Evolutionary conservation across 2,888 invertebrate genomes (phyloP).

Genomic region (Netelia melanura): DNA sequence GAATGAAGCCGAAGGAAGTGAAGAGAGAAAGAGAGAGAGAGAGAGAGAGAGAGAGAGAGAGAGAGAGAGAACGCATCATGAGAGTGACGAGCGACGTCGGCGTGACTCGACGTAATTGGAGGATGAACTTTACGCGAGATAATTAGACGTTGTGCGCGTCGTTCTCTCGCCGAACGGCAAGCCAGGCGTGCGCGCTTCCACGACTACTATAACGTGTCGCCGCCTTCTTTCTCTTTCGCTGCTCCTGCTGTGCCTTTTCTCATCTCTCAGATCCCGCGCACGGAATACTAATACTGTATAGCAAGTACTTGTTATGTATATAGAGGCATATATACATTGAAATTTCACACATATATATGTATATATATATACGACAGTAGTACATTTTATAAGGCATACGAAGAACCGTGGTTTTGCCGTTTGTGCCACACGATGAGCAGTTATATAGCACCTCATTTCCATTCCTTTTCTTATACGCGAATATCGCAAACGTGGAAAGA

Average conservation of each 20-base stretch:
- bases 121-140: constrained; percentile 77
- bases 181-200: constrained; percentile 43
- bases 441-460: constrained; percentile 57
- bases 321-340: background rate
- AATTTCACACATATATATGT: constrained; percentile 8
- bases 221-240: constrained; percentile 56
- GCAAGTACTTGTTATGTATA: constrained; percentile 55
- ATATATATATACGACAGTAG: constrained; percentile 19
- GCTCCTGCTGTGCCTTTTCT: constrained; percentile 38
- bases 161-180: constrained; percentile 56
- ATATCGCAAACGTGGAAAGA: constrained; percentile 27
- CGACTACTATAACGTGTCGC: constrained; percentile 20
- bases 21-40: constrained; percentile 23
- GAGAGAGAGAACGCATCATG: constrained; percentile 40
- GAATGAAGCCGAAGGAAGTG: constrained; percentile 7
- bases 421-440: constrained; percentile 38
- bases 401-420: constrained; percentile 29
- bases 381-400: constrained; percentile 51
- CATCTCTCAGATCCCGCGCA: constrained; percentile 50
- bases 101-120: constrained; percentile 77
- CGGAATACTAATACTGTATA: constrained; percentile 50
- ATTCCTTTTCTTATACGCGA: constrained; percentile 48
- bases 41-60: constrained; percentile 15
- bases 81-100: constrained; percentile 70
- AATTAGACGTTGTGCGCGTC: constrained; percentile 77